Base-by-base conservation (phyloP, 2,113 vertebrate genomes). In the Rhinoderma darwinii region DNA sequence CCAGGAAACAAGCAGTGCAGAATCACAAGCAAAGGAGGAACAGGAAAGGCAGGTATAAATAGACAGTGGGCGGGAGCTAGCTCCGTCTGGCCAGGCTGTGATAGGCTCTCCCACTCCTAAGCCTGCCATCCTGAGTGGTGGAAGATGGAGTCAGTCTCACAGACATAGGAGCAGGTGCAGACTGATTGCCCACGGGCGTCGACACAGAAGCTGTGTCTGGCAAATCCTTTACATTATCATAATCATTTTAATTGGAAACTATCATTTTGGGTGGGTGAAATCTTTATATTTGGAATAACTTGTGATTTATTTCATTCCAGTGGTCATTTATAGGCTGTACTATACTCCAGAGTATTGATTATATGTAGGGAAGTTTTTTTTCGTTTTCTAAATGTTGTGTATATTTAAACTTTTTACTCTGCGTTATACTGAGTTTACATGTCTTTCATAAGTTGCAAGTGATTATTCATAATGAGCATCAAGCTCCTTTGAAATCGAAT, bases 381-480 rank as follows among this genome's bases (percentile, higher is more conserved):
- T n/a, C 18, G 35, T 22, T 84, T 22, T 56, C 7, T 75, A 27
- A 43, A 32, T 76, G 10, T 8, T 84, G 11, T 32, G 22, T 27
- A 35, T 75, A 18, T 63, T 61, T 74, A 47, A 50, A 77, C 27
- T 77, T 63, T 81, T 54, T 70, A 20, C 35, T 5, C 30, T 30
- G 32, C 54, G 91, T 93, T 83, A 90, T 91, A 91, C 93, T 72
- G 88, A 89, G 84, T 91, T 89, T 92, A 74, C 39, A 87, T 84
- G 91, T 93, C 89, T 89, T 92, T 91, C 88, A 89, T 86, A 91
- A 91, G 81, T 90, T 80, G 83, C 88, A 54, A 91, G 88, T 93
- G 91, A 93, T 94, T 94, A 93, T 89, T 93, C 91, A 90, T 94
- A 94, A 94, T 90, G 92, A 94, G 92, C 89, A 88, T 59, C 74